phyloP scores from a whole-genome alignment of 2,113 vertebrate species.

The Crotophaga sulcirostris region DNA sequence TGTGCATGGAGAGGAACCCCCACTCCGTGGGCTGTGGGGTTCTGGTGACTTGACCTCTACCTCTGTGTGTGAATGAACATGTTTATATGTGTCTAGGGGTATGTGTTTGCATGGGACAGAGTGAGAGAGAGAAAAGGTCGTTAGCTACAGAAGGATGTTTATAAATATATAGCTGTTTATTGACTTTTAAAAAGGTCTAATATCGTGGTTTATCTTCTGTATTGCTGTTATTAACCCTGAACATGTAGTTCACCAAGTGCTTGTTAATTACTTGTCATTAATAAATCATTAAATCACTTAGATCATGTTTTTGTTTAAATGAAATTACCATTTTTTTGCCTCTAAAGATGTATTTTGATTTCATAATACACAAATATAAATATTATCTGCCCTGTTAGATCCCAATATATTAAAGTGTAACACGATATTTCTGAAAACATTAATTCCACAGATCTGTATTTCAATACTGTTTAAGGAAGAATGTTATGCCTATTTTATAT shows the following conservation, averaged over 20 bases:
- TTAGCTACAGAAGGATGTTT: background rate
- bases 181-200: background rate
- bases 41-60: background rate
- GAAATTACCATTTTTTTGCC: no score
- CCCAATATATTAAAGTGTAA: background rate
- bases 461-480: background rate
- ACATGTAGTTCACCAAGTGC: background rate
- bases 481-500: background rate
- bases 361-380: background rate
- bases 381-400: background rate
- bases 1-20: rapidly evolving
- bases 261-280: background rate
- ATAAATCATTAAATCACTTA: background rate
- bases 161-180: background rate
- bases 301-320: background rate
- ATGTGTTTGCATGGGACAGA: background rate
- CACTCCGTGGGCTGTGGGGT: rapidly evolving
- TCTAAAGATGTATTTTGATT: background rate
- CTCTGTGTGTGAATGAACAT: background rate
- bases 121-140: background rate
- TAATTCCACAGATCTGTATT: background rate
- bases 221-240: background rate
- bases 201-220: background rate
- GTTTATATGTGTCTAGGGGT: no score
- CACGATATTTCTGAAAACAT: background rate